Conservation (phyloP, 1,140 invertebrate genomes). For the Pseudomyrmex sp. region DNA sequence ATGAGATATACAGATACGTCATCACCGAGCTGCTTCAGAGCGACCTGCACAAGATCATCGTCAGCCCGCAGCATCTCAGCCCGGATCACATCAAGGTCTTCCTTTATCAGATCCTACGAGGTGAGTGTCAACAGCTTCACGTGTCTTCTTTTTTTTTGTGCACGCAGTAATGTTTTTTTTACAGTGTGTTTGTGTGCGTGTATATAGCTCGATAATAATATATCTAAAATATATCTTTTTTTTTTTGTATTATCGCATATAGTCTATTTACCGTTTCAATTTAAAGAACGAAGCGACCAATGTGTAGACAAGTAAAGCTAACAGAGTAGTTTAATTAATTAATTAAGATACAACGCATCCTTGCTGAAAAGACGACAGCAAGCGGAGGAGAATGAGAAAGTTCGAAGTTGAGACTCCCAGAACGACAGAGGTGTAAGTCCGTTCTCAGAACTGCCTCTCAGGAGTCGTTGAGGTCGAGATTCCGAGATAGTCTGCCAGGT, state of each 20-base stretch:
- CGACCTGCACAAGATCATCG: slow-evolving; percentile 99
- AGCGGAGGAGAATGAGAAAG: slow-evolving; percentile 17
- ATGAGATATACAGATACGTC: slow-evolving; percentile 94
- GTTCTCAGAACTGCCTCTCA: slow-evolving; percentile 29
- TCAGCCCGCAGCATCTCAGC: slow-evolving; percentile 98
- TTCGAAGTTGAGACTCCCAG: slow-evolving; percentile 26
- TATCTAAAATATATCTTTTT: neutral
- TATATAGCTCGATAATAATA: too few relatives aligned
- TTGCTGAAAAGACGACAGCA: neutral
- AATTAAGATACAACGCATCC: slow-evolving; percentile 21
- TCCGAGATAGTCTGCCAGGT: slow-evolving; percentile 51
- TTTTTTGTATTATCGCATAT: too few relatives aligned
- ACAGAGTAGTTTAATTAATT: neutral
- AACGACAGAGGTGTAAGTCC: slow-evolving; percentile 33
- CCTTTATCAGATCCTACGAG: slow-evolving; percentile 99
- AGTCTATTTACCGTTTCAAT: neutral
- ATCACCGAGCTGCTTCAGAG: slow-evolving; percentile 99
- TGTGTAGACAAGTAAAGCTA: neutral
- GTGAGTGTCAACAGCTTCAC: slow-evolving; percentile 86
- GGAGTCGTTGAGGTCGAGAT: slow-evolving; percentile 59
- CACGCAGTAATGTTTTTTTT: neutral
- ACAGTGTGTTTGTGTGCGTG: too few relatives aligned
- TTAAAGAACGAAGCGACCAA: neutral
- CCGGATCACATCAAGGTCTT: slow-evolving; percentile 99
- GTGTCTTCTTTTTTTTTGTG: neutral